Conservation (phyloP, 1,140 invertebrate genomes). For the Drosophila albomicans region DNA sequence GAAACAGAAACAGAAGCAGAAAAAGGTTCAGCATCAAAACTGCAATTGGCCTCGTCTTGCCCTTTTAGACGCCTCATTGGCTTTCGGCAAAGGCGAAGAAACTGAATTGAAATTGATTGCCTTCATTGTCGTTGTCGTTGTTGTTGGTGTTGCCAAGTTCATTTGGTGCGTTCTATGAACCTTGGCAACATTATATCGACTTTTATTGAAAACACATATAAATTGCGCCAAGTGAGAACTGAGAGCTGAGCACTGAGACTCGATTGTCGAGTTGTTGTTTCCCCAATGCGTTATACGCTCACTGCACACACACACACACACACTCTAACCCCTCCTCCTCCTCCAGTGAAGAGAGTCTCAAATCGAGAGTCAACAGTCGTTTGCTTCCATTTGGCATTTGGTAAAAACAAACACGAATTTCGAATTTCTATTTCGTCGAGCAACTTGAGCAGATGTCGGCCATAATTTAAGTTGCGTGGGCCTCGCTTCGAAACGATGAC, state of each 20-base stretch:
- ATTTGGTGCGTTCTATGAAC: constrained; percentile 78
- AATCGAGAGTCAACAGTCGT: background rate
- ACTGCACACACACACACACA: constrained; percentile 54
- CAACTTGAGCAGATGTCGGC: constrained; percentile 74
- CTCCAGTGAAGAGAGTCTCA: background rate
- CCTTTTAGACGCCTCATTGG: constrained; percentile 78
- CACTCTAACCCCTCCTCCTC: background rate
- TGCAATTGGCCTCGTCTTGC: constrained; percentile 78
- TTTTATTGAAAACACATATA: constrained; percentile 81
- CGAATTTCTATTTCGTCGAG: constrained; percentile 59
- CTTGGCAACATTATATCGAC: constrained; percentile 79
- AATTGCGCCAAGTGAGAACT: constrained; percentile 66
- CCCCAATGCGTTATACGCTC: constrained; percentile 62
- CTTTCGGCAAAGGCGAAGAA: constrained; percentile 69
- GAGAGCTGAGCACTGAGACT: background rate
- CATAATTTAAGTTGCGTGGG: constrained; percentile 79
- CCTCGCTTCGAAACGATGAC: constrained; percentile 71
- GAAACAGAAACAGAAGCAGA: constrained; percentile 36
- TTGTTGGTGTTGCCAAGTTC: constrained; percentile 70
- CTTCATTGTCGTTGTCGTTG: constrained; percentile 55
- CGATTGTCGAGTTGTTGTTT: constrained; percentile 17
- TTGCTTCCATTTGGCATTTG: constrained; percentile 53
- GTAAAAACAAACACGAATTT: constrained; percentile 79
- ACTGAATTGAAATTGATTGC: constrained; percentile 82
- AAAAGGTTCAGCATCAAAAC: constrained; percentile 63